Percentiles rank a stretch among this genome's conserved stretches.
Evolutionary conservation across 1,140 invertebrate species (phyloP).

Genomic region (Drosophila nigrodunni): DNA sequence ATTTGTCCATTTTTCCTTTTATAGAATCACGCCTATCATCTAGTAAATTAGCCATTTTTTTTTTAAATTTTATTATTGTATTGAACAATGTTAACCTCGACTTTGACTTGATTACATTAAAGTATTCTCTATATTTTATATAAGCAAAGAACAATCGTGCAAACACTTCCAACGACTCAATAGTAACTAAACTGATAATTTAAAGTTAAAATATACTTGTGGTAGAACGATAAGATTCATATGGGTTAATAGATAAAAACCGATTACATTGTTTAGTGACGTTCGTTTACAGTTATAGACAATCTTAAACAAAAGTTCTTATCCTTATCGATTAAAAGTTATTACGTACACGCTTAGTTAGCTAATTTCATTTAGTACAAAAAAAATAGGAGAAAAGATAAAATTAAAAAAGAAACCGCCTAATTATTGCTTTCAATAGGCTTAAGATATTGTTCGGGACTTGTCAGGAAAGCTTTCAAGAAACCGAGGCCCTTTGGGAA

Average conservation of each 20-base stretch:
- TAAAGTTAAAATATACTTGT: constrained; percentile 11
- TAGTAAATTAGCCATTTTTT: constrained; percentile 5
- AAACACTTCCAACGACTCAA: constrained; percentile 25
- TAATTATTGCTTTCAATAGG: constrained; percentile 10
- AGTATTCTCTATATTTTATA: not conserved
- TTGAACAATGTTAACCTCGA: not conserved
- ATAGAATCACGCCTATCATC: constrained; percentile 2
- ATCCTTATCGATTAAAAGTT: constrained; percentile 23
- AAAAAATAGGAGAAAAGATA: not conserved
- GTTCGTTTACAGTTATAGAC: constrained; percentile 11
- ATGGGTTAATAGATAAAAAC: constrained; percentile 13
- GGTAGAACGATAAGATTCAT: constrained; percentile 22
- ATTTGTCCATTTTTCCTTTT: constrained; percentile 19
- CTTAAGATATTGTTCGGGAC: constrained; percentile 58
- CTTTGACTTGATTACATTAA: not conserved
- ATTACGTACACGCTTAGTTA: constrained; percentile 14
- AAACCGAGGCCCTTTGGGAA: constrained; percentile 62
- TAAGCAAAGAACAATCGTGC: not conserved
- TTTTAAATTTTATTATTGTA: not conserved
- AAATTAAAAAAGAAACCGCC: not conserved
- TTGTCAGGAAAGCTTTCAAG: constrained; percentile 46
- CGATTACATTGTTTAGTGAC: constrained; percentile 16
- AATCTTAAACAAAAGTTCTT: constrained; percentile 7
- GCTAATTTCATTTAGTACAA: constrained; percentile 15
- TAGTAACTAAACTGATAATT: constrained; percentile 33